Percentiles rank a stretch among this genome's conserved stretches.
Evolutionary conservation across 1,140 invertebrate species (phyloP).

Genomic region (Batillaria attramentaria): DNA sequence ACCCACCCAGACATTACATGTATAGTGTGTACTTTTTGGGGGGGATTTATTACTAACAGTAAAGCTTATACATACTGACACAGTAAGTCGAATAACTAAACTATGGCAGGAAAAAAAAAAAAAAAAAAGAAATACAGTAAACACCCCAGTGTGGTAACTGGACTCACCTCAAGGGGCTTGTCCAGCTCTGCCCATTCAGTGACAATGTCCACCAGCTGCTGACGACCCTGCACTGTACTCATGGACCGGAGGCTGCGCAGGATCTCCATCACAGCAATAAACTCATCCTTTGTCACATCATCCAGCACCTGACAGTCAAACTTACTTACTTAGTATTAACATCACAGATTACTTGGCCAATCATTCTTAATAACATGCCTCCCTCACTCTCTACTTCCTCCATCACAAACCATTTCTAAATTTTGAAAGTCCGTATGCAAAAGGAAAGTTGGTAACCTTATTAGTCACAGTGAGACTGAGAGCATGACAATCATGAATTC

Average conservation of each 20-base stretch:
- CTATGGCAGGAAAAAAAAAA: background rate
- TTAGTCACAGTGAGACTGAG: too few species aligned
- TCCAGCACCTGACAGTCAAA: slow-evolving; percentile 75
- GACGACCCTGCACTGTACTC: slow-evolving; percentile 85
- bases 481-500: too few species aligned
- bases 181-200: slow-evolving; percentile 86
- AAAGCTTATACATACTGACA: background rate
- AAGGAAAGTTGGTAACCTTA: background rate
- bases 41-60: background rate
- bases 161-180: slow-evolving; percentile 79
- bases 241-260: slow-evolving; percentile 85
- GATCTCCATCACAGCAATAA: slow-evolving; percentile 89
- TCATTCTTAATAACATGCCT: too few species aligned
- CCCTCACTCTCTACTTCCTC: too few species aligned
- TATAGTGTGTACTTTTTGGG: background rate
- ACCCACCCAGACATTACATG: too few species aligned
- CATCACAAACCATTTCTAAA: too few species aligned
- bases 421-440: background rate
- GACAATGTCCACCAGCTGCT: slow-evolving; percentile 88
- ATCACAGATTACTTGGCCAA: too few species aligned
- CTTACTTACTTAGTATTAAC: too few species aligned
- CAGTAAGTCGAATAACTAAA: background rate
- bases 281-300: slow-evolving; percentile 92
- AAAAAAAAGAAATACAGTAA: background rate
- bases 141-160: background rate